Base-by-base conservation (phyloP, 2,888 invertebrate genomes). In the Conus canariensis region DNA sequence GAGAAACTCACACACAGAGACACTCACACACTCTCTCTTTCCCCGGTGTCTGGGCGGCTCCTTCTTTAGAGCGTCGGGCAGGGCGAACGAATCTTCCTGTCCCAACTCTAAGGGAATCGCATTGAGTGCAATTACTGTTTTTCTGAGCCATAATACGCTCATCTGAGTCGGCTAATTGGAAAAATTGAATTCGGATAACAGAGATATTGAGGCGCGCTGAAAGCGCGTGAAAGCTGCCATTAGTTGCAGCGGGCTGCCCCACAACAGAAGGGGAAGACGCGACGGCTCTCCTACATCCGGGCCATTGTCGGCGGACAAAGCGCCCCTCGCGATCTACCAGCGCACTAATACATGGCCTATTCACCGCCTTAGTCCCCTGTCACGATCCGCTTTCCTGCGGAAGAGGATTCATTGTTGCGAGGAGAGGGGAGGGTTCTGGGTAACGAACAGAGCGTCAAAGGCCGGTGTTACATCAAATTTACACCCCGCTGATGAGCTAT, bases 171-270 rank as follows among this genome's bases (percentile, higher is more conserved):
- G 89, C 91, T 91, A 91, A 91, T 91, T 91, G 91, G 90, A 90
- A 90, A 92, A 93, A 93, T 93, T 93, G 92, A 93, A 93, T 93
- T 92, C 91, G 90, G 90, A 91, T 92, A 93, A 93, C 92, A 92
- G 93, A 91, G 92, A 92, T 91, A 92, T 92, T 93, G 91, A 91
- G 88, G 88, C 67, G 74, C 87, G 77, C 87, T 88, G 88, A 85
- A 90, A 90, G 89, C 85, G 85, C 80, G 83, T 90, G 88, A 88
- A 91, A 91, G 89, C 90, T 80, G 86, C 87, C 90, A 90, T 90
- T 90, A 90, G 90, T 59, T 70, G 74, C 70, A 67, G 83, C 90
- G 87, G 88, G 88, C 30, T 67, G 83, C 22, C 19, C 60, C 77
- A 90, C 86, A 88, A 91, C 88, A 88, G 67, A 74, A 74, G 30